Base-by-base conservation (phyloP, 2,888 invertebrate species). In the Lamproptera curius region DNA sequence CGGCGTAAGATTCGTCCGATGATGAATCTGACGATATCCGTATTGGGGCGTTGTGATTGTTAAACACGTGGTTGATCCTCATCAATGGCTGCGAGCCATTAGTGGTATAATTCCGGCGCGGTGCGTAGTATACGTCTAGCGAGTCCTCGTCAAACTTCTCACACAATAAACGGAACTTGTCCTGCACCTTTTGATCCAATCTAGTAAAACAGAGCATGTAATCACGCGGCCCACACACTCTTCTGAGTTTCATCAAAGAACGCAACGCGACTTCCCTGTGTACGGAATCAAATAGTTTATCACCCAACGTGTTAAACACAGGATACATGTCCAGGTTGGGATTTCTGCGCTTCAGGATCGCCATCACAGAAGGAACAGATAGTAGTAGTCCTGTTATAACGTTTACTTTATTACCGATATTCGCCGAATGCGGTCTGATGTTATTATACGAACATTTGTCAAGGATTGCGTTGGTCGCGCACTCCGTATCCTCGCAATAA, bases 201-300 rank as follows among this genome's bases (percentile, higher is more conserved):
- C 66, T 70, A 17, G 82, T 76, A 57, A 91, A 70, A 55, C 89
- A 89, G 34, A 84, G 78, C 61, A 91, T 88, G 63, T 95, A 94
- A 49, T 91, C 90, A 6, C 89, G 82, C 1, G 87, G 78, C 0
- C 94, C 94, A 49, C 94, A 88, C 5, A 91, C 81, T 53, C 92
- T 91, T 41, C 92, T 89, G 42, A 95, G 89, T 72, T 93, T 93
- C 39, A 91, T 79, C 48, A 95, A 73, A 1, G 95, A 92, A 58
- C 93, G 90, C 2, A 95, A 73, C 0, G 93, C 92, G 9, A 92
- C 91, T 70, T 95, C 94, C 73, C 92, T 92, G 58, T 91, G 77
- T 56, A 83, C 57, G 2, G 73, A 67, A 54, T 86, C 85, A 51
- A 80, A 90, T 69, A 90, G 80, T 63, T 90, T 91, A 28, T 88